These are phyloP conservation scores for Onychostruthus taczanowskii DNA, from an alignment of 2,113 vertebrate genomes.

Conservation along the genomic window DNA sequence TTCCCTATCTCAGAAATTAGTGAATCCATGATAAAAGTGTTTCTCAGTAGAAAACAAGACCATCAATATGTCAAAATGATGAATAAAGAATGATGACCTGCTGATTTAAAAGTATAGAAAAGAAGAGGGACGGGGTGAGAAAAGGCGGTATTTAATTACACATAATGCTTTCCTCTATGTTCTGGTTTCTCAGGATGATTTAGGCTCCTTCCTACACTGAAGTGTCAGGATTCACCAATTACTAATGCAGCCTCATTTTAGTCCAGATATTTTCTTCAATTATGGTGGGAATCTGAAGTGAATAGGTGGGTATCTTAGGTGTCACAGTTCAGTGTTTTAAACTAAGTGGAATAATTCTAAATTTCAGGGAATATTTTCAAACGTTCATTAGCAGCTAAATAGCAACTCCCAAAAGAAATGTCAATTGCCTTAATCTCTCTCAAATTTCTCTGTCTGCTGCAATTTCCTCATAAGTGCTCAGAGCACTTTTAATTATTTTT, in stretches of 20 bases:
- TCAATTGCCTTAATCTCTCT: neutral
- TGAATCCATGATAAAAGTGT: neutral
- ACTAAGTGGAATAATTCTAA: neutral
- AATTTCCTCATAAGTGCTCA: neutral
- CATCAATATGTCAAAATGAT: neutral
- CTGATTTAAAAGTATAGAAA: neutral
- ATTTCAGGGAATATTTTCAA: neutral
- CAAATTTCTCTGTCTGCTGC: neutral
- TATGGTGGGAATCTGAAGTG: neutral
- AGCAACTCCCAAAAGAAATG: neutral
- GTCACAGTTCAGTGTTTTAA: neutral
- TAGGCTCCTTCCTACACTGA: neutral
- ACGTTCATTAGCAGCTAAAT: neutral
- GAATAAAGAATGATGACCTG: neutral
- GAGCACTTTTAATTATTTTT: neutral
- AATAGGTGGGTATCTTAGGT: neutral
- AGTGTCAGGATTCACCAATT: neutral
- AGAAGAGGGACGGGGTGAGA: accelerated
- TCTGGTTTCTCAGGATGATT: neutral
- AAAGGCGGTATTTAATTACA: neutral
- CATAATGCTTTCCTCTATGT: neutral
- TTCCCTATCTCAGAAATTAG: neutral
- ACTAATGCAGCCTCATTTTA: neutral
- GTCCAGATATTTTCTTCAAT: neutral
- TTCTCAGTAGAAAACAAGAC: neutral